Conservation (phyloP, 2,888 invertebrate genomes). For the Heterodera filipjevi region DNA sequence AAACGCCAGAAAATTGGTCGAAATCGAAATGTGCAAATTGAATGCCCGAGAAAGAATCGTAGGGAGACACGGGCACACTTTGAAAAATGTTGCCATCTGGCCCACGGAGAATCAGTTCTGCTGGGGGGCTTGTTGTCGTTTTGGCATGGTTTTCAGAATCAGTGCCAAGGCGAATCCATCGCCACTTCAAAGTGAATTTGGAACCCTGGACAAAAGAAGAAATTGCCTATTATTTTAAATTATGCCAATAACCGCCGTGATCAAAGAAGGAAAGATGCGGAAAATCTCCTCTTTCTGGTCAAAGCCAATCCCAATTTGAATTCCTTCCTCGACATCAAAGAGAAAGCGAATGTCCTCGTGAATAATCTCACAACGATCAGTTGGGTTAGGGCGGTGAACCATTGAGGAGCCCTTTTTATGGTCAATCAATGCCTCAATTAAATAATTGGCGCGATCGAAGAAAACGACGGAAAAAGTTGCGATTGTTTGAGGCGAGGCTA, state of each 20-base stretch:
- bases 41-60: constrained; percentile 53
- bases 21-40: constrained; percentile 44
- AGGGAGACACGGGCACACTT: constrained; percentile 44
- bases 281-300: constrained; percentile 64
- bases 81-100: constrained; percentile 33
- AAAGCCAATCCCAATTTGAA: constrained; percentile 49
- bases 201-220: constrained; percentile 21
- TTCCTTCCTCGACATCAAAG: constrained; percentile 17
- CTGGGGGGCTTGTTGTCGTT: constrained; percentile 48
- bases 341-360: not conserved
- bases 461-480: not conserved
- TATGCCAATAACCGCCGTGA: constrained; percentile 47
- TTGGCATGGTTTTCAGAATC: not conserved
- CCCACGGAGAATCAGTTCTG: constrained; percentile 42
- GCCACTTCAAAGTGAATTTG: constrained; percentile 27
- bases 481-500: not conserved
- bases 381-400: not conserved
- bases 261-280: constrained; percentile 48
- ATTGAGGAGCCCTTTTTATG: not conserved
- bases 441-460: not conserved
- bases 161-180: constrained; percentile 17
- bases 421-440: not conserved
- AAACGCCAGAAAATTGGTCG: not conserved
- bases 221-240: too few species aligned
- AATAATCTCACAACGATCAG: not conserved